These are phyloP conservation scores for Tychaedon coryphoeus DNA, from an alignment of 2,113 vertebrate species.

Conservation along the genomic window DNA sequence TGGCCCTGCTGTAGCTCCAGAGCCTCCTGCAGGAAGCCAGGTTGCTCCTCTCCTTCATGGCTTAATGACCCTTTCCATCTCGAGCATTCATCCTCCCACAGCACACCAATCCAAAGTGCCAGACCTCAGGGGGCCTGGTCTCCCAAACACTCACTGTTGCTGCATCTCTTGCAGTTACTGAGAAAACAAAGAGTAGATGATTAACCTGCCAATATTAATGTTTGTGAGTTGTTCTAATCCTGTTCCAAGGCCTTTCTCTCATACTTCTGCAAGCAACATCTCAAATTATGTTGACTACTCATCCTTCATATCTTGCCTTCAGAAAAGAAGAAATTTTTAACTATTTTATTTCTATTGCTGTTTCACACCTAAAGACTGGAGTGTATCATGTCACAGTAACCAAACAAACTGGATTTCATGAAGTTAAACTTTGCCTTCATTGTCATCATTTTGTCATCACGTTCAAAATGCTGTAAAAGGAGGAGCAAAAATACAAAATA, in stretches of 20 bases:
- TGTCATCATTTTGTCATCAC: not conserved
- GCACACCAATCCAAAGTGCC: not conserved
- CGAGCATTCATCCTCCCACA: not conserved
- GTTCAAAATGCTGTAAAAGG: not conserved
- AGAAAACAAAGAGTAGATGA: not conserved
- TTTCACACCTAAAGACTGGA: not conserved
- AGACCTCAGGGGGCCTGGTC: not conserved
- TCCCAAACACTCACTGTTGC: not conserved
- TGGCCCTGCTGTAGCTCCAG: not conserved
- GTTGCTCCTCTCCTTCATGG: not conserved
- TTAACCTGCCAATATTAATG: not conserved
- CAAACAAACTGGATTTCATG: not conserved
- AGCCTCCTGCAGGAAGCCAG: not conserved
- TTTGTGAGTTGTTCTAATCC: not conserved
- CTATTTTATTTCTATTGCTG: not conserved
- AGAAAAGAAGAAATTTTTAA: not conserved
- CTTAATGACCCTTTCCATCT: not conserved
- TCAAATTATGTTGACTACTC: not conserved
- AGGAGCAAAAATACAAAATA: not conserved
- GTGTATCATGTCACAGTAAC: not conserved
- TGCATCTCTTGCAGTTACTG: not conserved
- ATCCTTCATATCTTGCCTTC: not conserved
- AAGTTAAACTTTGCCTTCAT: not conserved
- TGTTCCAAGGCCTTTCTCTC: not conserved
- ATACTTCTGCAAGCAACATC: not conserved